These are phyloP conservation scores for Boleophthalmus pectinirostris DNA, from an alignment of 2,113 vertebrate genomes.

Conservation along the genomic window DNA sequence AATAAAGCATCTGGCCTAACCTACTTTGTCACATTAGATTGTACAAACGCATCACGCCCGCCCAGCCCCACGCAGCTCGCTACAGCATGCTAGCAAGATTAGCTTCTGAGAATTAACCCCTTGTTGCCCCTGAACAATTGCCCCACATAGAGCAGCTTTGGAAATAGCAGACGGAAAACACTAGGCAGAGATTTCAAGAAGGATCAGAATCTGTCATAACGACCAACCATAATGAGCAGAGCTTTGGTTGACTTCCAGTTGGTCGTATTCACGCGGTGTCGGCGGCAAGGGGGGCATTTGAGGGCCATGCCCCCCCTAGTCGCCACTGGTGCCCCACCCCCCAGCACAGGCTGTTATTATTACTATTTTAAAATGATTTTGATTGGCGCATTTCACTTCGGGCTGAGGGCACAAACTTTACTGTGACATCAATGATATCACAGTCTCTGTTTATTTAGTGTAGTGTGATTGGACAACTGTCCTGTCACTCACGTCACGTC, in stretches of 20 bases:
- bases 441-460: too few species aligned
- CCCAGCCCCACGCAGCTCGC: constrained; percentile 36
- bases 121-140: constrained; percentile 9
- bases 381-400: too few species aligned
- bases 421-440: too few species aligned
- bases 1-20: constrained; percentile 39
- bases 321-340: too few species aligned
- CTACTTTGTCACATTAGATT: constrained; percentile 50
- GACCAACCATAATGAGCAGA: neutral
- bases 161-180: constrained; percentile 48
- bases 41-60: constrained; percentile 48
- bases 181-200: constrained; percentile 30
- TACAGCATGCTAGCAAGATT: constrained; percentile 20
- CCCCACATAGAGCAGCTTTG: constrained; percentile 23
- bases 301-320: too few species aligned
- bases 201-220: neutral
- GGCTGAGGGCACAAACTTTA: too few species aligned
- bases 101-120: constrained; percentile 45
- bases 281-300: too few species aligned
- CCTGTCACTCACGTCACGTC: too few species aligned
- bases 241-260: neutral
- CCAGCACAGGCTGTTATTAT: too few species aligned
- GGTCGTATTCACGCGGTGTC: too few species aligned
- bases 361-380: too few species aligned
- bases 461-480: too few species aligned